Evolutionary conservation across 2,888 invertebrate species (phyloP).

Genomic region (Phyllotreta cruciferae): DNA sequence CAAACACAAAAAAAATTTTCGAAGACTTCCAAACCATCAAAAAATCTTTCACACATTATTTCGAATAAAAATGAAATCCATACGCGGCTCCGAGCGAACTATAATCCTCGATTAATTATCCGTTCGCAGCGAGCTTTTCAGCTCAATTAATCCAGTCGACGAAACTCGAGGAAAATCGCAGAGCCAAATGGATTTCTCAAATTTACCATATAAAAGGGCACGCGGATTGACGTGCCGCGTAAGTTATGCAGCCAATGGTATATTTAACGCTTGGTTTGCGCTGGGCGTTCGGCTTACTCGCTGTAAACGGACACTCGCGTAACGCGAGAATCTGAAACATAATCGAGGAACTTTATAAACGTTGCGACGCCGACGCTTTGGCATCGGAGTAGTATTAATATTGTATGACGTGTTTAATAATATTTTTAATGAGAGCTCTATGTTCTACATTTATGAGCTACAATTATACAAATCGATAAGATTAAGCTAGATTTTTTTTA

Average conservation of each 20-base stretch:
- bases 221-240: conserved; percentile 3
- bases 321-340: conserved; percentile 26
- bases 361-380: conserved; percentile 7
- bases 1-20: no score
- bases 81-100: no score
- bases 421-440: no score
- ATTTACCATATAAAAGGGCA: conserved; percentile 12
- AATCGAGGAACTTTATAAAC: conserved; percentile 26
- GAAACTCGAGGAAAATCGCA: neutral
- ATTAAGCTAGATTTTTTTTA: no score
- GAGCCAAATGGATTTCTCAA: neutral
- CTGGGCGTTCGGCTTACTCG: conserved; percentile 4
- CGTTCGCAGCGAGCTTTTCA: neutral
- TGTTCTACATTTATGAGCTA: no score
- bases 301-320: conserved; percentile 16
- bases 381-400: neutral
- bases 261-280: conserved; percentile 25
- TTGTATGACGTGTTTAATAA: no score
- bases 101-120: no score
- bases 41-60: no score
- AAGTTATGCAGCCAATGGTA: conserved; percentile 18
- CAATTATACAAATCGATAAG: no score
- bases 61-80: no score
- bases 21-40: no score
- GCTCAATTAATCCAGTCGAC: neutral